Conservation (phyloP, 1,140 invertebrate species). For the Thaumatotibia leucotreta region DNA sequence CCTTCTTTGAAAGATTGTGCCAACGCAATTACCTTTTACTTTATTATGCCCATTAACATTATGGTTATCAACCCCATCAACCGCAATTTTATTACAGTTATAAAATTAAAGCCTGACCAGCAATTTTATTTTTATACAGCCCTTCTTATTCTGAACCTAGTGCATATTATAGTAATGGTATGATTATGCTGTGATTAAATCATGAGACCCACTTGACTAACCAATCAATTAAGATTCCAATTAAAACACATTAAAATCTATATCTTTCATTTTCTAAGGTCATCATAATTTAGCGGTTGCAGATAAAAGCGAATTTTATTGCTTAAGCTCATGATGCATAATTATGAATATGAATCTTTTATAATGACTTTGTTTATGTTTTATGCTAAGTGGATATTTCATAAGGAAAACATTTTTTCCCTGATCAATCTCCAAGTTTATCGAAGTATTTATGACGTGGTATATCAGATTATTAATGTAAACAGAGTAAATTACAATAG, state of each 20-base stretch:
- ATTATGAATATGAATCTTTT: constrained; percentile 3
- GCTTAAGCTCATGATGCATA: neutral
- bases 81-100: neutral
- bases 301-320: constrained; percentile 3
- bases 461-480: neutral
- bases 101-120: neutral
- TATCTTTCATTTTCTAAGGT: neutral
- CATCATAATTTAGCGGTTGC: neutral
- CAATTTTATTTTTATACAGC: neutral
- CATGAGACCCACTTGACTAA: neutral
- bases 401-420: constrained; percentile 4
- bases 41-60: neutral
- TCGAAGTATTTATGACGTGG: neutral
- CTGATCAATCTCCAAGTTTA: neutral
- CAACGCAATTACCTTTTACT: neutral
- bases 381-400: neutral
- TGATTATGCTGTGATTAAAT: neutral
- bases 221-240: neutral
- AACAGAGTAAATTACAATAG: no score
- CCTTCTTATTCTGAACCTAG: neutral
- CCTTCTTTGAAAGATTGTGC: neutral
- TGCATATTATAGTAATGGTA: neutral
- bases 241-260: neutral
- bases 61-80: neutral
- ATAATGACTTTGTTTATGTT: neutral